Conservation (phyloP, 1,140 invertebrate genomes). For the Leptinotarsa defecta region DNA sequence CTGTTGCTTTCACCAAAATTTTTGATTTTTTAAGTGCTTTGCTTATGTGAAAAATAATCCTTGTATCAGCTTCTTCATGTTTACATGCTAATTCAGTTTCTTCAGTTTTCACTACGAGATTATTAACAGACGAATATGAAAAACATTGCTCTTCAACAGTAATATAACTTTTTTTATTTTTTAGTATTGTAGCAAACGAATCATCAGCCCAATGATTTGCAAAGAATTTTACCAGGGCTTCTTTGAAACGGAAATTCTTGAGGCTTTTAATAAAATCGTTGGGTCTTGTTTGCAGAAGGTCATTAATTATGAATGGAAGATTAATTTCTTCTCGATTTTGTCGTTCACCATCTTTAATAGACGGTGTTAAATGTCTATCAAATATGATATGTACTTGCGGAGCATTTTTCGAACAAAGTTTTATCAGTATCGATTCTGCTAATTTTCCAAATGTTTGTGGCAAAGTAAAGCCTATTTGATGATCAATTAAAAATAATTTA, state of each 20-base stretch:
- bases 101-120: constrained; percentile 40
- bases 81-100: constrained; percentile 44
- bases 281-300: constrained; percentile 45
- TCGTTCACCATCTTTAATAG: constrained; percentile 16
- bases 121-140: neutral
- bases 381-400: constrained; percentile 15
- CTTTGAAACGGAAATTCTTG: constrained; percentile 51
- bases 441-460: constrained; percentile 12
- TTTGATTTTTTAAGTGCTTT: constrained; percentile 38
- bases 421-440: constrained; percentile 5
- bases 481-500: too few relatives aligned
- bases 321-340: constrained; percentile 8
- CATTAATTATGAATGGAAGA: constrained; percentile 9
- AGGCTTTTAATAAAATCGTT: constrained; percentile 45
- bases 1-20: constrained; percentile 44
- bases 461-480: constrained; percentile 39
- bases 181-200: constrained; percentile 5
- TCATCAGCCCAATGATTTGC: constrained; percentile 42
- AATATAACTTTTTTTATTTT: constrained; percentile 43
- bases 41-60: constrained; percentile 43
- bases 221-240: constrained; percentile 46
- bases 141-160: constrained; percentile 36
- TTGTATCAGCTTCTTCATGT: constrained; percentile 46
- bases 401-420: constrained; percentile 10
- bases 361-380: constrained; percentile 19